Base-by-base conservation (phyloP, 2,797 vertebrate genomes). In the Tenualosa ilisha region DNA sequence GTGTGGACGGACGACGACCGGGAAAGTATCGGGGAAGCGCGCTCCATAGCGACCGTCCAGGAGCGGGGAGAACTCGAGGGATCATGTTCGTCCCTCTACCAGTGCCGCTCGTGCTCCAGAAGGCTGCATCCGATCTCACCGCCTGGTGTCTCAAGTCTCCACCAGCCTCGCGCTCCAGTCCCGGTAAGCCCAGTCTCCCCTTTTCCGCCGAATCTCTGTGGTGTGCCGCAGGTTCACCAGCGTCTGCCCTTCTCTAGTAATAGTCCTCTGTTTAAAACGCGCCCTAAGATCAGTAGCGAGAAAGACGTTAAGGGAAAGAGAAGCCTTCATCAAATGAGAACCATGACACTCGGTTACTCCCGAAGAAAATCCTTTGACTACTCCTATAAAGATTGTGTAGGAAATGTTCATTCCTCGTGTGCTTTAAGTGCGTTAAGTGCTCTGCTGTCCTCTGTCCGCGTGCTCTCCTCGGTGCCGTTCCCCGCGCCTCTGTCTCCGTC, bases 61-160 rank as follows among this genome's bases (percentile, higher is more conserved):
- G 3, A 72, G 11, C 31, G 65, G n/a, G 6, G 88, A 92, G 92
- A 94, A 93, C 92, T 92, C 92, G 89, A 89, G 92, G 93, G 94
- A 96, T 91, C 94, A 97, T 97, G 96, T 97, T 97, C 94, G 95
- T 97, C 89, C 96, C 96, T 82, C 90, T 97, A 95, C 96, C 96
- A 91, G 95, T 97, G 93, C 96, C 96, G 94, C 96, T 97, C 93
- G 94, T 97, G 90, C 95, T 97, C 95, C 96, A 96, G 93, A 96
- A 96, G 96, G 94, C 95, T 90, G 94, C 94, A 90, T 94, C 96
- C 92, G 96, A 97, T 93, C 94, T 96, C 93, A 95, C 93, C 94
- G 95, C 95, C 94, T 97, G 96, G 96, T 95, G 94, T 89, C 95
- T 97, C 93, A 96, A 97, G 92, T 95, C 96, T 89, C 95, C 96